phyloP scores from a whole-genome alignment of 2,113 vertebrate species.

The Hystrix brachyura region DNA sequence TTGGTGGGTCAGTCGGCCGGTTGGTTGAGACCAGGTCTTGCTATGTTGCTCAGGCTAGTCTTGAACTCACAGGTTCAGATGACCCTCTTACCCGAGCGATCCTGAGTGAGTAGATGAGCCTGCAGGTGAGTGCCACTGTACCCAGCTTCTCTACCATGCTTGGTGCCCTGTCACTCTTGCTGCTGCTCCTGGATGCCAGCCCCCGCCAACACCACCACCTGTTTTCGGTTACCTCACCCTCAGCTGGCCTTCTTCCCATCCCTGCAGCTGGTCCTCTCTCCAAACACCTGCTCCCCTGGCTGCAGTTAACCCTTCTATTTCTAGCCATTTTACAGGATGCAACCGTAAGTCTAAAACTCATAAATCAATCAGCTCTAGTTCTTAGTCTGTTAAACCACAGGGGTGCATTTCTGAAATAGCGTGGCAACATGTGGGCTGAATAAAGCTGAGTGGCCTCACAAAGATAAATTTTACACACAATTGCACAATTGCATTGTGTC shows the following conservation, averaged over 20 bases:
- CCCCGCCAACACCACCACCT: conserved; percentile 41
- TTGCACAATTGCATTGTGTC: neutral
- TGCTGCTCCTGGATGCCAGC: neutral
- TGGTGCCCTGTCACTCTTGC: neutral
- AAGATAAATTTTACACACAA: neutral
- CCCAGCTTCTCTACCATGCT: neutral
- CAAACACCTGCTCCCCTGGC: conserved; percentile 38
- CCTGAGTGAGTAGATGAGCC: neutral
- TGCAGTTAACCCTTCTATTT: conserved; percentile 62
- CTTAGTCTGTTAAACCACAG: neutral
- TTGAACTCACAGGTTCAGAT: neutral
- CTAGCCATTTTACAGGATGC: neutral
- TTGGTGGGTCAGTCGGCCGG: neutral
- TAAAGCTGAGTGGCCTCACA: conserved; percentile 7
- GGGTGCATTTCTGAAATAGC: conserved; percentile 48
- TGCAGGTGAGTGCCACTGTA: neutral
- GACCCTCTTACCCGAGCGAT: neutral
- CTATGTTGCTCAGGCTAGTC: neutral
- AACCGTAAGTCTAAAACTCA: conserved; percentile 61
- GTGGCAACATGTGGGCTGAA: neutral
- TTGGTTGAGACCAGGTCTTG: neutral
- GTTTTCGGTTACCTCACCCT: conserved; percentile 23
- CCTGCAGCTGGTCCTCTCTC: conserved; percentile 39
- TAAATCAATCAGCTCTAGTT: neutral
- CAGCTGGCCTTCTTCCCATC: conserved; percentile 57